These are phyloP conservation scores for Thaleichthys pacificus DNA, from an alignment of 2,797 vertebrate species.

Conservation along the genomic window DNA sequence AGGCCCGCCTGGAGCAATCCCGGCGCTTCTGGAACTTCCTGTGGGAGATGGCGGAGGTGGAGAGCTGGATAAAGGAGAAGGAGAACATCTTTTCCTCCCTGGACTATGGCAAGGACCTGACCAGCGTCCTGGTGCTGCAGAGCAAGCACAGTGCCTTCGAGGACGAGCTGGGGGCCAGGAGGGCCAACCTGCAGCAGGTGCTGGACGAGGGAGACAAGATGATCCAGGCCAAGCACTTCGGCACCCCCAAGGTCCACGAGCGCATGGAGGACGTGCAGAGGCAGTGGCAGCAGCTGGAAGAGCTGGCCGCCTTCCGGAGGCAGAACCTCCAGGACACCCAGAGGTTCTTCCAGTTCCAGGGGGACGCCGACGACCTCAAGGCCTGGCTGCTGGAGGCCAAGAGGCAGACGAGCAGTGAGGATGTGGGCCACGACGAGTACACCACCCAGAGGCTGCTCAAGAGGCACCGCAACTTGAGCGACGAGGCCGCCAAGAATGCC, in stretches of 20 bases:
- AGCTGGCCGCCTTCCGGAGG: slow-evolving; percentile 87
- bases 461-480: slow-evolving; percentile 83
- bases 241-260: slow-evolving; percentile 75
- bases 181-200: slow-evolving; percentile 75
- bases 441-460: slow-evolving; percentile 84
- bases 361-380: slow-evolving; percentile 88
- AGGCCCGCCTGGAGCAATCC: slow-evolving; percentile 86
- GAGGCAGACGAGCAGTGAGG: slow-evolving; percentile 79
- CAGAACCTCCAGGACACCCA: slow-evolving; percentile 87
- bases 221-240: slow-evolving; percentile 79
- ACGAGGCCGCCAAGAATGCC: slow-evolving; percentile 80
- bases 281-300: slow-evolving; percentile 90
- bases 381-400: slow-evolving; percentile 84
- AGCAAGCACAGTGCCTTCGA: slow-evolving; percentile 93
- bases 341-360: slow-evolving; percentile 94
- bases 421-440: slow-evolving; percentile 90
- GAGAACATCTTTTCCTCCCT: slow-evolving; percentile 92
- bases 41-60: slow-evolving; percentile 91
- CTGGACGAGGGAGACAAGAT: slow-evolving; percentile 80
- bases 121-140: slow-evolving; percentile 86
- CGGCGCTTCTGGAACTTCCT: slow-evolving; percentile 91
- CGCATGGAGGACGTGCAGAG: slow-evolving; percentile 74
- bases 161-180: slow-evolving; percentile 86
- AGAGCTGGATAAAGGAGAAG: slow-evolving; percentile 95
- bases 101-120: slow-evolving; percentile 94